Evolutionary conservation across 2,797 vertebrate genomes (phyloP).

Genomic region (Pseudomugil gertrudae): DNA sequence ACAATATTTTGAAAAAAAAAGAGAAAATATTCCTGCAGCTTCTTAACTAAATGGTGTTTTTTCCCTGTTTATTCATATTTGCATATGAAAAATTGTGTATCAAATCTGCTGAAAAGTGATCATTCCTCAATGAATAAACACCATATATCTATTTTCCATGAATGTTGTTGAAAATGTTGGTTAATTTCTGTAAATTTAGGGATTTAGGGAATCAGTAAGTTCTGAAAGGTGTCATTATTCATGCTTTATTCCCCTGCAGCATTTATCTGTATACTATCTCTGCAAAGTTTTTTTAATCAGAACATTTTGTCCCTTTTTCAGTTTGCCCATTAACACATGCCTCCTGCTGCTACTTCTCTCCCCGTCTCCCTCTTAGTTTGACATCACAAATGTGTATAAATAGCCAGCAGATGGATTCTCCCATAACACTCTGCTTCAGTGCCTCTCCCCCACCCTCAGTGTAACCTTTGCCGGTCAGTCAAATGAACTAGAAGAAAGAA

Average conservation of each 20-base stretch:
- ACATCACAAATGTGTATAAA: conserved; percentile 84
- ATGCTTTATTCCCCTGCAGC: not conserved
- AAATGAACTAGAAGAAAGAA: conserved; percentile 79
- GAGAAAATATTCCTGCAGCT: not conserved
- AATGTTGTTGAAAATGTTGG: not conserved
- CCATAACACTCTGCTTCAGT: conserved; percentile 67
- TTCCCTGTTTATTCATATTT: not conserved
- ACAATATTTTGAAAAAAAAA: not conserved
- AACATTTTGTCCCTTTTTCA: conserved; percentile 2
- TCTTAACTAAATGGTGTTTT: not conserved
- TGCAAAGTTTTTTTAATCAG: not conserved
- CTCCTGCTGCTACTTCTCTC: conserved; percentile 15
- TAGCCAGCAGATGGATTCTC: conserved; percentile 83
- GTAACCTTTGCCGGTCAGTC: conserved; percentile 52
- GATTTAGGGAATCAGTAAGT: not conserved
- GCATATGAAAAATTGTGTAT: not conserved
- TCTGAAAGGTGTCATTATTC: not conserved
- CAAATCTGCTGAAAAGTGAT: not conserved
- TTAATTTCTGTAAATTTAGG: not conserved
- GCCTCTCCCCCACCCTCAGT: conserved; percentile 33
- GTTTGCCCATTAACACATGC: conserved; percentile 31
- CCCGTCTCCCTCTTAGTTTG: conserved; percentile 54
- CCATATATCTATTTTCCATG: not conserved
- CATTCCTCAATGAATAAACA: not conserved
- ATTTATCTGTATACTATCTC: not conserved